Base-by-base conservation (phyloP, 2,888 invertebrate species). In the Augochlorella aurata region DNA sequence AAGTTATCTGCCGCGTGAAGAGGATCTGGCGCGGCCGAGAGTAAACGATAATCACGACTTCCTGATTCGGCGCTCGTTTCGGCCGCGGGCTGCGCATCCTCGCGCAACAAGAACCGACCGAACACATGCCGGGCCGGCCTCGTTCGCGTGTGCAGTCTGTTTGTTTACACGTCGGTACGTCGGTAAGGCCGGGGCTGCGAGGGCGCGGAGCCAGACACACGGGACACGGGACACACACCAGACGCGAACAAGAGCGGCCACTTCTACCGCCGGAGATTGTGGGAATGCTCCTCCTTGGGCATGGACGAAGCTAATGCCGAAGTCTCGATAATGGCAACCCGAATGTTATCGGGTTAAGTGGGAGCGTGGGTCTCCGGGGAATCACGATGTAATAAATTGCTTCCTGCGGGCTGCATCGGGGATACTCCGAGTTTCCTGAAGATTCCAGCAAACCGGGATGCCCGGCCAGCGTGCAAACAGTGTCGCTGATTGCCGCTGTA, bases 41-140 rank as follows among this genome's bases (percentile, higher is more conserved):
- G 87, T 82, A 80, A 81, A 85, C 79, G 81, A 85, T 67, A 79
- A 82, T 79, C 73, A 83, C 79, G 75, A 83, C 82, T 77, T 83
- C 74, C 78, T 70, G 82, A 85, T 80, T 73, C 81, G 61, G 16
- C 72, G 63, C 38, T 71, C 69, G 69, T 21, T 67, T 54, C 29
- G 38, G 75, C 16, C 49, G 69, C 10, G 50, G n/a, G 24, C 9
- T 18, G 38, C 18, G 61, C 29, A 29, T 61, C 16, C 61, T 16
- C 61, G 38, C 38, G 38, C 38, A 38, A 38, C 38, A 38, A 38
- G 38, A 38, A 2, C 38, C 24, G 63, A 45, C 54, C 45, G 52
- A 63, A 68, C 82, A 78, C 66, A 52, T 74, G 74, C 77, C 49
- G 72, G 14, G 58, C 29, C 38, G 38, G 38, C 0, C 38, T 38